Base-by-base conservation (phyloP, 2,888 invertebrate genomes). In the Sisyra nigra region DNA sequence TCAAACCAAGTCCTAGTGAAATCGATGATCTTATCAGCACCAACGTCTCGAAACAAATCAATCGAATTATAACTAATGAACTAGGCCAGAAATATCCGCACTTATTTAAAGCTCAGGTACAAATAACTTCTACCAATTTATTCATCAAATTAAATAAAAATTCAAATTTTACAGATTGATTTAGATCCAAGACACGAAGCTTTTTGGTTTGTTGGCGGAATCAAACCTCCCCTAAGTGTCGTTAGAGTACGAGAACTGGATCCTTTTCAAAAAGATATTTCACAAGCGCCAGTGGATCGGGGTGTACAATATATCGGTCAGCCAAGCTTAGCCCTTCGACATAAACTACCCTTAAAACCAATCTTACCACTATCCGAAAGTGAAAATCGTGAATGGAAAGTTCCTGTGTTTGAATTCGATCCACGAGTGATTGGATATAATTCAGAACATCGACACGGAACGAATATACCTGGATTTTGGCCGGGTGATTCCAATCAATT, bases 181-280 rank as follows among this genome's bases (percentile, higher is more conserved):
- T 67, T 74, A 53, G 71, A 82, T 48, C 84, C 92, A 3, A 68
- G 85, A 14, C 69, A 86, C 51, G 85, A 89, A 66, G 81, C 89
- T 18, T 86, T 83, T 60, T 94, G 93, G 93, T 72, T 72, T 55
- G 72, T 74, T 31, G 87, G 87, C 41, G 84, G 85, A 41, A 72
- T 81, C 50, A 59, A 73, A 46, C 70, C 77, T 1, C 68, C 77
- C 1, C 54, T 58, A 34, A 53, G 51, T 32, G 57, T 68, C 1
- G 53, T 63, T 2, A 63, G 62, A 47, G 59, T 61, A 49, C 66
- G 69, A 45, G 57, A 61, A 48, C 55, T 63, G 38, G 55, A 53
- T 7, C 46, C 52, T 24, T 31, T 63, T 62, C 53, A 62, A 4
- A 66, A 68, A 52, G 55, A 66, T 1, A 57, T 58, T 17, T 60